Conservation (phyloP, 2,888 invertebrate genomes). For the Drosophila rellima region DNA sequence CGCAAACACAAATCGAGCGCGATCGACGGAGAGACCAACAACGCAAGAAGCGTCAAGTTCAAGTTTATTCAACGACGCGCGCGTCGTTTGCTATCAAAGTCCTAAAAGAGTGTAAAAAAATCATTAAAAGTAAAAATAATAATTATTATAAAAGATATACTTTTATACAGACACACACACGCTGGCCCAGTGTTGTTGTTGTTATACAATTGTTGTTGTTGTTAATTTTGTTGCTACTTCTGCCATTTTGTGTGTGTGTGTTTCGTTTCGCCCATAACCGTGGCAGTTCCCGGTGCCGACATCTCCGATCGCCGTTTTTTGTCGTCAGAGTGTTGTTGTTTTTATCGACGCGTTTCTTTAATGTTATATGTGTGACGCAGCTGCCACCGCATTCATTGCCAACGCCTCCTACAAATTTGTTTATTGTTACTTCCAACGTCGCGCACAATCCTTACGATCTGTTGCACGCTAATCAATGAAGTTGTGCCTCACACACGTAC, state of each 20-base stretch:
- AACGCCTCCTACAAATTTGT: slow-evolving; percentile 35
- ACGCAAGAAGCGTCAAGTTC: slow-evolving; percentile 61
- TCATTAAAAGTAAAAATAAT: slow-evolving; percentile 34
- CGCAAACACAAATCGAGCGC: slow-evolving; percentile 39
- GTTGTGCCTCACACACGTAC: slow-evolving; percentile 30
- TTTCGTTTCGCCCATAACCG: slow-evolving; percentile 14
- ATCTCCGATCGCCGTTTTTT: slow-evolving; percentile 39
- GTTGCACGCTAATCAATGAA: slow-evolving; percentile 53
- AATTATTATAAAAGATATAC: slow-evolving; percentile 41
- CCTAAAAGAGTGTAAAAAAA: slow-evolving; percentile 52
- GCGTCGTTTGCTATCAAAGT: slow-evolving; percentile 56
- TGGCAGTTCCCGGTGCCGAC: slow-evolving; percentile 37
- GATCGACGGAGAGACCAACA: slow-evolving; percentile 34
- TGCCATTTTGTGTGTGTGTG: slow-evolving; percentile 48
- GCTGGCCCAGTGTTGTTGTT: slow-evolving; percentile 18
- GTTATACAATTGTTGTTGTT: slow-evolving; percentile 22
- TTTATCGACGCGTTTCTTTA: slow-evolving; percentile 68
- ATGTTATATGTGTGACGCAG: slow-evolving; percentile 48
- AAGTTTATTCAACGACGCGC: slow-evolving; percentile 60
- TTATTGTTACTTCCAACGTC: slow-evolving; percentile 40
- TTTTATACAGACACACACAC: slow-evolving; percentile 27
- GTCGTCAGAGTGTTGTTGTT: slow-evolving; percentile 53
- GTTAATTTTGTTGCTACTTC: slow-evolving; percentile 24
- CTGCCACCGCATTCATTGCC: slow-evolving; percentile 1
- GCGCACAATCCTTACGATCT: slow-evolving; percentile 22